Conservation (phyloP, 92 coral and sea anemone species). For the Galaxea fascicularis region DNA sequence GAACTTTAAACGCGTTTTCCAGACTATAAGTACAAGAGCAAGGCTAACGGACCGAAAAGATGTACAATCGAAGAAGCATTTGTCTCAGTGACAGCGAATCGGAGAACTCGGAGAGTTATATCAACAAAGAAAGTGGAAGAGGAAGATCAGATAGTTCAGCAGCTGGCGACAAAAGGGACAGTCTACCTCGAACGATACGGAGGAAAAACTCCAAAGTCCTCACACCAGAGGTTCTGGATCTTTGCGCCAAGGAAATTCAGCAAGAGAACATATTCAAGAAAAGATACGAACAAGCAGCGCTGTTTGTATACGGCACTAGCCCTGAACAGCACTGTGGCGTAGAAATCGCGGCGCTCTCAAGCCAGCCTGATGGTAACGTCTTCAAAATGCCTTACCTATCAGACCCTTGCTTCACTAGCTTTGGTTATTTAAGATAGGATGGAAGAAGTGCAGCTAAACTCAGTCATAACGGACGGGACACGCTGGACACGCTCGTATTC, state of each 20-base stretch:
- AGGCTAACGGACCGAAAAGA: background rate
- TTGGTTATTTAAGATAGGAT: slow-evolving; percentile 30
- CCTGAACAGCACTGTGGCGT: slow-evolving; percentile 36
- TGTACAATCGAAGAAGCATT: slow-evolving; percentile 42
- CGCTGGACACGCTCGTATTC: background rate
- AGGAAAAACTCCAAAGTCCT: slow-evolving; percentile 47
- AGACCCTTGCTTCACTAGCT: slow-evolving; percentile 50
- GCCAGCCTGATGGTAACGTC: slow-evolving; percentile 37
- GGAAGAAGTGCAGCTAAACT: background rate
- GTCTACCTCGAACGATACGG: slow-evolving; percentile 24
- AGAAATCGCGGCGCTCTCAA: slow-evolving; percentile 21
- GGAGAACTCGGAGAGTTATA: slow-evolving; percentile 7
- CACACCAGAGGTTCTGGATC: slow-evolving; percentile 49
- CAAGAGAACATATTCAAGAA: slow-evolving; percentile 40
- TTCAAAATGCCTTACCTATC: slow-evolving; percentile 42
- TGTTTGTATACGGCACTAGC: slow-evolving; percentile 42
- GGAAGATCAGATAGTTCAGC: background rate
- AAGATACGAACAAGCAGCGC: slow-evolving; percentile 48
- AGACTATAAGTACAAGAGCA: background rate
- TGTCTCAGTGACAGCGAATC: slow-evolving; percentile 21
- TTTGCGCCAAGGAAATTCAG: slow-evolving; percentile 48
- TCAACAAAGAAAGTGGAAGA: slow-evolving; percentile 13
- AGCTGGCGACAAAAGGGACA: slow-evolving; percentile 1
- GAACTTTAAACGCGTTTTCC: background rate
- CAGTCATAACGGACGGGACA: background rate